A percentile compares a stretch with the other conserved stretches of the same genome.
These are phyloP conservation scores for Zosterops lateralis DNA, from an alignment of 2,113 vertebrate genomes.

Conservation along the genomic window DNA sequence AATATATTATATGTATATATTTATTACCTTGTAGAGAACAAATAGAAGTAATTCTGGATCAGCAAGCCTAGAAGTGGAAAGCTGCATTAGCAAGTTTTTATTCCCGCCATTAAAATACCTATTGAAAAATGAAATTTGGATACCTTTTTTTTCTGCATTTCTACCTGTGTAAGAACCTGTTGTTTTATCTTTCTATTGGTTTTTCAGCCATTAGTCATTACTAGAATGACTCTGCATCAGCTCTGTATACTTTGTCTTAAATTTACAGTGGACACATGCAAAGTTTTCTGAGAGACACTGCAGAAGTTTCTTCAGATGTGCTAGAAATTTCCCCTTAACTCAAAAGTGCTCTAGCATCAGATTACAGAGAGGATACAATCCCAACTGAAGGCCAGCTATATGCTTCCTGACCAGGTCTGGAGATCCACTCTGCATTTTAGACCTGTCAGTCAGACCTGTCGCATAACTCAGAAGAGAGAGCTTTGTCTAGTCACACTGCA, in stretches of 20 bases:
- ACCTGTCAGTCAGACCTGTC: fast-evolving
- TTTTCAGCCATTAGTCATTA: not conserved
- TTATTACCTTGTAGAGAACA: not conserved
- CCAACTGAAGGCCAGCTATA: fast-evolving
- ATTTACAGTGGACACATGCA: fast-evolving
- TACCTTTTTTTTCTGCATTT: not conserved
- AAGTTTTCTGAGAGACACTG: not conserved
- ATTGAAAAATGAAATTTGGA: not conserved
- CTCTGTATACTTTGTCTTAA: not conserved
- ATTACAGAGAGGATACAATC: not conserved
- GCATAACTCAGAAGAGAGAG: not conserved
- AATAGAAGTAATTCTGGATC: not conserved
- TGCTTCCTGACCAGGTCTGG: not conserved
- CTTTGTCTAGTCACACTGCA: not conserved
- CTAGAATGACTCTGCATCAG: not conserved
- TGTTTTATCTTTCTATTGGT: not conserved
- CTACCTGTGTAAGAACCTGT: not conserved
- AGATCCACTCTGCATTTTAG: not conserved
- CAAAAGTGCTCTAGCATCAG: not conserved
- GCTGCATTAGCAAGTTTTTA: not conserved
- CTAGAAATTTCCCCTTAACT: not conserved
- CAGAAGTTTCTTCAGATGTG: not conserved
- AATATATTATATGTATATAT: not conserved
- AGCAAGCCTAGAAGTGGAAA: not conserved
- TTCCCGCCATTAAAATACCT: not conserved